These are phyloP conservation scores for Uloborus diversus DNA, from an alignment of 1,140 invertebrate genomes.

Conservation along the genomic window DNA sequence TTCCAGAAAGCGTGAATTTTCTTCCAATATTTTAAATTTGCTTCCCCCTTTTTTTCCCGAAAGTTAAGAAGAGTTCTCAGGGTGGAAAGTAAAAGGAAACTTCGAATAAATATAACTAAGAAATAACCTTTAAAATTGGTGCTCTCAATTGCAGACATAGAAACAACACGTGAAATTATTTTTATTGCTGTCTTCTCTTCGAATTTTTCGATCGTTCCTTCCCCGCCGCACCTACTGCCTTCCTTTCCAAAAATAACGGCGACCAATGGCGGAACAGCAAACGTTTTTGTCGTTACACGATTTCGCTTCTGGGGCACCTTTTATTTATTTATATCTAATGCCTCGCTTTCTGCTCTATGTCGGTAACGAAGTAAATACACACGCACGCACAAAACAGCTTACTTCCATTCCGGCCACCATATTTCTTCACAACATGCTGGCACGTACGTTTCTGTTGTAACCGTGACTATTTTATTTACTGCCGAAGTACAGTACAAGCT, in stretches of 20 bases:
- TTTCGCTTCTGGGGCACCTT: conserved; percentile 29
- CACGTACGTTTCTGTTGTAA: conserved; percentile 16
- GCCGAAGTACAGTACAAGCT: too few species aligned
- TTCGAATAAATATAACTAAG: neutral
- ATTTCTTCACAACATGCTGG: conserved; percentile 12
- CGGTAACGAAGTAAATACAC: conserved; percentile 26
- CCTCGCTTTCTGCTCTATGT: conserved; percentile 21
- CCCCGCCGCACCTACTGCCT: neutral
- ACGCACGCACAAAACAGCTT: conserved; percentile 39
- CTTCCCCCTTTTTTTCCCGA: neutral
- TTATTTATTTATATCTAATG: conserved; percentile 54
- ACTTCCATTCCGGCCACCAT: neutral
- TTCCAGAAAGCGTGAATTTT: neutral
- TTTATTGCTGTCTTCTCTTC: conserved; percentile 33
- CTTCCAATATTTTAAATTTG: conserved; percentile 34
- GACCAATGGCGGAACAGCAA: conserved; percentile 16
- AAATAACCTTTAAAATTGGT: conserved; percentile 35
- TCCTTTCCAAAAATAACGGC: conserved; percentile 37
- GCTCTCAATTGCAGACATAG: conserved; percentile 21
- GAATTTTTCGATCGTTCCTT: conserved; percentile 28
- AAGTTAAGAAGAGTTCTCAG: neutral
- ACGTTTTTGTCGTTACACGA: conserved; percentile 25
- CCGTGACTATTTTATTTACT: neutral
- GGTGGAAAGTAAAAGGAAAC: neutral
- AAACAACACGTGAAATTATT: conserved; percentile 28